phyloP scores from a whole-genome alignment of 2,888 invertebrate species.

The Galerucella pusilla region DNA sequence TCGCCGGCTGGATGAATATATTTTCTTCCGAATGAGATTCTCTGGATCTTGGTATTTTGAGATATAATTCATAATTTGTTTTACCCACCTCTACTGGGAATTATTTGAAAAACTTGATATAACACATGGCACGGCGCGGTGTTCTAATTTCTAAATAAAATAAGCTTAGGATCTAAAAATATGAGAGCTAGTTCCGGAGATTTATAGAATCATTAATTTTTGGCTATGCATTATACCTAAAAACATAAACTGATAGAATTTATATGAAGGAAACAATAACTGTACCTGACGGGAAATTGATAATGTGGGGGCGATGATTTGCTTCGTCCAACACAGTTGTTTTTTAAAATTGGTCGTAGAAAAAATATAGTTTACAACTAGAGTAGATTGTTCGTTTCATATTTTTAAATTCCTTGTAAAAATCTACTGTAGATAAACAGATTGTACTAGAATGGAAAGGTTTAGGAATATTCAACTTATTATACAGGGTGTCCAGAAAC shows the following conservation, averaged over 20 bases:
- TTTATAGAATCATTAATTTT: slow-evolving; percentile 1
- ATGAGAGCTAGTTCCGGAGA: slow-evolving; percentile 1
- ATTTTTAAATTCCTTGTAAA: no score
- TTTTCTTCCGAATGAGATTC: no score
- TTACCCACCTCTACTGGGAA: slow-evolving; percentile 6
- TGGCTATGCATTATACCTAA: not conserved
- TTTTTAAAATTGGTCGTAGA: no score
- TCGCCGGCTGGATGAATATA: no score
- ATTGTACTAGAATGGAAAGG: no score
- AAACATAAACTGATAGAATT: not conserved
- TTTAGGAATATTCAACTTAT: no score
- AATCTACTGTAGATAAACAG: no score
- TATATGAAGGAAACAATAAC: not conserved
- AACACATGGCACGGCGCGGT: slow-evolving; percentile 9
- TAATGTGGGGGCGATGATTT: not conserved
- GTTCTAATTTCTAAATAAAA: slow-evolving; percentile 22
- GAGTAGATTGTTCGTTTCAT: no score
- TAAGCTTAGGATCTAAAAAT: slow-evolving; percentile 11
- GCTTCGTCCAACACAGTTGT: no score
- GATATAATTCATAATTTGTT: not conserved
- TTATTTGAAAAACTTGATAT: slow-evolving; percentile 6
- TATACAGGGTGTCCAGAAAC: no score
- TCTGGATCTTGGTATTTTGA: not conserved
- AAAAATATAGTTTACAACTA: no score
- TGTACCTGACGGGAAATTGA: not conserved